A percentile compares a stretch with the other conserved stretches of the same genome.
phyloP scores from a whole-genome alignment of 1,140 invertebrate genomes.

The Drosophila kurseongensis region DNA sequence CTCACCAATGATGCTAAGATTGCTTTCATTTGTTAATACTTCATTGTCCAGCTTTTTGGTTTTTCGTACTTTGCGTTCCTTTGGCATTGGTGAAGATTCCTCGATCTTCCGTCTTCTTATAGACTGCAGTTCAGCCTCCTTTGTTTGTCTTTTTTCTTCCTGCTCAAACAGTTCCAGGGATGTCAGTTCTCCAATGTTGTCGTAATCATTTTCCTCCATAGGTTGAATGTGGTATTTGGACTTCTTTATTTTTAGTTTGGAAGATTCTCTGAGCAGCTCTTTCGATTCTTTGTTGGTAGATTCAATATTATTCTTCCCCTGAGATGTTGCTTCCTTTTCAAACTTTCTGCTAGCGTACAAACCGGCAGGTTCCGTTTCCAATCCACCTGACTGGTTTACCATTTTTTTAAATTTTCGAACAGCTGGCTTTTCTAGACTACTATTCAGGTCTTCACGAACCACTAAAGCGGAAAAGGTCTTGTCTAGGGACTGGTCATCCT shows the following conservation, averaged over 20 bases:
- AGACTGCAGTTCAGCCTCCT: not conserved
- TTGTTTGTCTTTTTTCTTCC: not conserved
- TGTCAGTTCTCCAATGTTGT: not conserved
- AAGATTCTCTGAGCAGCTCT: not conserved
- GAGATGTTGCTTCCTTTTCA: not conserved
- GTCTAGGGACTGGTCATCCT: constrained; percentile 8
- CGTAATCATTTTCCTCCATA: not conserved
- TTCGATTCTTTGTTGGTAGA: not conserved
- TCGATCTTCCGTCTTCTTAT: not conserved
- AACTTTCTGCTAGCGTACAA: not conserved
- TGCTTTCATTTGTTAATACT: not conserved
- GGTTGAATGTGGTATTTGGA: not conserved
- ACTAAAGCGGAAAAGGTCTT: constrained; percentile 2
- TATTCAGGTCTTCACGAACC: not conserved
- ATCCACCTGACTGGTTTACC: not conserved
- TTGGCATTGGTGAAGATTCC: not conserved
- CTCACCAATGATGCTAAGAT: not conserved
- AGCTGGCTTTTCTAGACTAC: too few relatives aligned
- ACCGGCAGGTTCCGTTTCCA: not conserved
- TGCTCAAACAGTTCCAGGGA: constrained; percentile 12
- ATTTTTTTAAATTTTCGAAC: not conserved
- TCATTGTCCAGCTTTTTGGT: not conserved
- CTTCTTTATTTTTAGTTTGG: not conserved
- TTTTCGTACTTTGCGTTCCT: not conserved
- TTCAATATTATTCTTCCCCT: not conserved